A percentile compares a stretch with the other conserved stretches of the same genome.
phyloP scores from a whole-genome alignment of 92 coral and sea anemone species.

The Bergia puertoricense region DNA sequence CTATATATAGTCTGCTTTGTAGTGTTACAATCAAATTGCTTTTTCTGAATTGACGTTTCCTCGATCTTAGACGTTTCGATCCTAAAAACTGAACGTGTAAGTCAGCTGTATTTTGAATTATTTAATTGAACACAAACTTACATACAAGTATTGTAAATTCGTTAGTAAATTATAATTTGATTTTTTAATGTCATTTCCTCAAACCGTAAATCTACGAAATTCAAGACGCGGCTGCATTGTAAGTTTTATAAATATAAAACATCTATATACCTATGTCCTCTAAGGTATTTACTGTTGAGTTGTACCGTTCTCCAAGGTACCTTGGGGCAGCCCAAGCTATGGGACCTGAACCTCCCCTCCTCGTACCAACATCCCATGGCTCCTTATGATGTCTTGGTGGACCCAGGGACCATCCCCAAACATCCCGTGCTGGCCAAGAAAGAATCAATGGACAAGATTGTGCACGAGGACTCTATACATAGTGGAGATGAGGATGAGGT shows the following conservation, averaged over 20 bases:
- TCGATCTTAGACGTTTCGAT: background rate
- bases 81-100: too few species aligned
- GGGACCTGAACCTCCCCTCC: conserved; percentile 86
- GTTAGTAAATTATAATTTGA: too few species aligned
- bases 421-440: conserved; percentile 49
- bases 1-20: background rate
- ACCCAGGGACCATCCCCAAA: conserved; percentile 81
- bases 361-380: conserved; percentile 98
- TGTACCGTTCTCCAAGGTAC: conserved; percentile 62
- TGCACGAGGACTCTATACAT: conserved; percentile 32
- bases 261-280: background rate
- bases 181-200: too few species aligned
- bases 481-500: conserved; percentile 35
- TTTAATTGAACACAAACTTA: too few species aligned
- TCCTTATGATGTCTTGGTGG: conserved; percentile 96
- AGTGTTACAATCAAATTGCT: background rate
- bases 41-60: background rate
- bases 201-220: too few species aligned
- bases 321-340: conserved; percentile 93
- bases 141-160: too few species aligned
- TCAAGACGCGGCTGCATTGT: too few species aligned
- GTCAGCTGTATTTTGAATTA: too few species aligned
- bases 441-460: conserved; percentile 2
- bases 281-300: background rate
- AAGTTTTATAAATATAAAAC: too few species aligned